Base-by-base conservation (phyloP, 2,797 vertebrate species). In the Myotis planiceps region DNA sequence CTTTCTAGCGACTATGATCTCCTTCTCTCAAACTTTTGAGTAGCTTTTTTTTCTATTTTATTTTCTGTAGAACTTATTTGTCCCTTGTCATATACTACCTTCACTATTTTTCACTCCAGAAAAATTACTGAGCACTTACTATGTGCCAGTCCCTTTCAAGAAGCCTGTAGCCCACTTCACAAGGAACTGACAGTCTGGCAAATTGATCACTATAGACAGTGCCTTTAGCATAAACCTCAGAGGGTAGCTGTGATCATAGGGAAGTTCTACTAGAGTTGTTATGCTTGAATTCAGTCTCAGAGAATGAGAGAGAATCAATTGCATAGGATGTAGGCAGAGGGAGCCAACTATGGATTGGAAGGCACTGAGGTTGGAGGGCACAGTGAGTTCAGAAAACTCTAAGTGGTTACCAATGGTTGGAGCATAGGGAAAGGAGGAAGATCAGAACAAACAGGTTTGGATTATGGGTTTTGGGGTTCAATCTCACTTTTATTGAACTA, bases 31-130 rank as follows among this genome's bases (percentile, higher is more conserved):
- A 72, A 55, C 27, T 49, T 89, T 87, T 51, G 10, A 10, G 10
- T 37, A 79, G 32, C 0, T 42, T 37, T 81, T 60, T 63, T 45
- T 75, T 18, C 25, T 15, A 0, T 72, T 29, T 53, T 74, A 12
- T 76, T 85, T 87, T 75, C 58, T 81, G 3, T 72, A 16, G 32
- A 76, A 71, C 5, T 49, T 58, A 65, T 29, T 78, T 90, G 79
- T 45, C 6, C 16, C 6, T 27, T 47, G 6, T 49, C 27, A 2
- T 12, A 32, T 15, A 53, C n/a, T 27, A 7, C 14, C 53, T 72
- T 81, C 15, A 68, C 15, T 90, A 29, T 74, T 85, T 92, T 84
- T 84, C 3, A 65, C 69, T 81, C 27, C 4, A 27, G 29, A 55
- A 76, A 82, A 84, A 66, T 69, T 42, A 34, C 9, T 18, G 29